These are phyloP conservation scores for Sebastes alutus DNA, from an alignment of 2,797 vertebrate genomes.

Conservation along the genomic window DNA sequence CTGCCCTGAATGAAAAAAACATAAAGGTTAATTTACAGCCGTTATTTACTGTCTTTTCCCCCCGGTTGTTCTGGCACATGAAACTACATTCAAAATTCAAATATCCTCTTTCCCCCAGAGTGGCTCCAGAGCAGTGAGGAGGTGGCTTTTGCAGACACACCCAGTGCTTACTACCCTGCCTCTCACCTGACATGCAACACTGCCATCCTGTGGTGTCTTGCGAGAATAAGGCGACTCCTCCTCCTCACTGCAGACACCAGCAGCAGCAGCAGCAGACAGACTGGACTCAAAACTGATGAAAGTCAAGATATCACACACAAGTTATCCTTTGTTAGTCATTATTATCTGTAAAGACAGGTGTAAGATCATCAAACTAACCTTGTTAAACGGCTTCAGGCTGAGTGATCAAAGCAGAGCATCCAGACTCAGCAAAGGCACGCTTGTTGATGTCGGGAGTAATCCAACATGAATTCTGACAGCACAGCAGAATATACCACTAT, in stretches of 20 bases:
- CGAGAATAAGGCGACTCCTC: neutral
- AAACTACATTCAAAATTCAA: neutral
- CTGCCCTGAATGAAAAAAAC: neutral
- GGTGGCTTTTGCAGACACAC: constrained; percentile 26
- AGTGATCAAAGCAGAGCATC: neutral
- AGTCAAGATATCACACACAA: constrained; percentile 13
- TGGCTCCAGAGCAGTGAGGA: neutral
- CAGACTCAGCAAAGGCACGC: neutral
- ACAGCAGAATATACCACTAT: neutral
- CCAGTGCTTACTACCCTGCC: neutral
- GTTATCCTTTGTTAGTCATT: neutral
- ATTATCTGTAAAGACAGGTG: neutral
- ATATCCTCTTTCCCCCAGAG: neutral
- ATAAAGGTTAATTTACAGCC: neutral
- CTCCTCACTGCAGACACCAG: neutral
- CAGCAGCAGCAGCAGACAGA: neutral
- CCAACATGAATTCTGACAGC: neutral
- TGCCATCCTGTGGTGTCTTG: constrained; percentile 46
- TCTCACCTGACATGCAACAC: constrained; percentile 25
- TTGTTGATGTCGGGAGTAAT: neutral
- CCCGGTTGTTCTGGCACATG: rapidly evolving
- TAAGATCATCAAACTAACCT: constrained; percentile 2
- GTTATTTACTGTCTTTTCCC: no score
- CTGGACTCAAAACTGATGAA: constrained; percentile 6
- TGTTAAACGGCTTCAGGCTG: neutral